Percentiles rank a stretch among this genome's conserved stretches.
Evolutionary conservation across 2,797 vertebrate species (phyloP).

Genomic region (Chaetophractus vellerosus): DNA sequence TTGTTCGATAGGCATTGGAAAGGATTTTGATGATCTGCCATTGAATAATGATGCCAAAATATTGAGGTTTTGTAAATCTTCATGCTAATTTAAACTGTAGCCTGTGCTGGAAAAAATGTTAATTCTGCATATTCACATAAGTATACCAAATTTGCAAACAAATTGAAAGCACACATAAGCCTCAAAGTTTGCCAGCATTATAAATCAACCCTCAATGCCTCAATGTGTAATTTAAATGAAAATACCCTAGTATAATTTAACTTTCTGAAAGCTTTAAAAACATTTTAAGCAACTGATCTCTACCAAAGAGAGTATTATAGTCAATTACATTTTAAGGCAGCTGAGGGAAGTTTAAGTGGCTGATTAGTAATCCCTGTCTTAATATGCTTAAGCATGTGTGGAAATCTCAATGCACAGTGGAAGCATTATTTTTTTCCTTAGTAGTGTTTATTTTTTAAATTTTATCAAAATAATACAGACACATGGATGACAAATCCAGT

Average conservation of each 20-base stretch:
- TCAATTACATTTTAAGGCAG: not conserved
- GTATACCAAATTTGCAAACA: not conserved
- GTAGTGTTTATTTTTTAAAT: not conserved
- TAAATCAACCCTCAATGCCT: not conserved
- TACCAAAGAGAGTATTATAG: not conserved
- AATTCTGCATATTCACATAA: not conserved
- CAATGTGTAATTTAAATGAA: not conserved
- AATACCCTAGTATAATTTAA: not conserved
- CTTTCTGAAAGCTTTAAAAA: not conserved
- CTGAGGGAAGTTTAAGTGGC: not conserved
- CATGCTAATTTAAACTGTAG: not conserved
- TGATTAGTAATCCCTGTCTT: not conserved
- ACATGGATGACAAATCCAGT: not conserved
- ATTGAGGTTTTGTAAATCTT: not conserved
- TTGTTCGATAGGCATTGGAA: constrained; percentile 1
- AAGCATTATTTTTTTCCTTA: not conserved
- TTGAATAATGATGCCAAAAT: constrained; percentile 34
- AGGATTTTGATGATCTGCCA: not conserved
- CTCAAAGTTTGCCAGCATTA: not conserved
- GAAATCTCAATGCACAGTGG: not conserved
- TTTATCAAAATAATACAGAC: not conserved
- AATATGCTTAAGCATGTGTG: not conserved
- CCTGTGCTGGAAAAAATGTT: not conserved
- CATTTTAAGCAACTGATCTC: not conserved
- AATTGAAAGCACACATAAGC: not conserved